phyloP scores from a whole-genome alignment of 2,113 vertebrate species.

The Penelope pileata region DNA sequence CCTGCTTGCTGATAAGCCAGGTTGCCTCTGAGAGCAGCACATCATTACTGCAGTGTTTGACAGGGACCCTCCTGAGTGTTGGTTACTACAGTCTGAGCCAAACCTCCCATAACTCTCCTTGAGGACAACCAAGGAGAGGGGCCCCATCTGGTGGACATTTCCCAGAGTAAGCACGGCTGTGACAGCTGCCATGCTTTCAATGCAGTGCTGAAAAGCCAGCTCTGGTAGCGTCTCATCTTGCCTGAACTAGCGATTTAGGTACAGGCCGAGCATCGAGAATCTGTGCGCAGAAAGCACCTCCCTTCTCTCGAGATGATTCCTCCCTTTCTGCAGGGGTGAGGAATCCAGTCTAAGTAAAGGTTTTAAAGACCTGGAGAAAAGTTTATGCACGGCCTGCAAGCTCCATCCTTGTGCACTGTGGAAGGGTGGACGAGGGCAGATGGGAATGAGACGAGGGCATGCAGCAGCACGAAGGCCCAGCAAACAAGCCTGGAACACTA shows the following conservation, averaged over 20 bases:
- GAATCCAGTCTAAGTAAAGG: background rate
- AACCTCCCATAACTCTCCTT: background rate
- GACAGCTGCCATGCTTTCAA: background rate
- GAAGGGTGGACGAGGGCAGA: accelerated
- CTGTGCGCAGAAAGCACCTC: accelerated
- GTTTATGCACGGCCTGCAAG: accelerated
- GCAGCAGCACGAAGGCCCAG: accelerated
- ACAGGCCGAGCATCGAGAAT: background rate
- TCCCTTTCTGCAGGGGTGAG: background rate
- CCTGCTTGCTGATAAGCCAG: background rate
- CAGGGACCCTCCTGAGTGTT: background rate
- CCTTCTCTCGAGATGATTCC: background rate
- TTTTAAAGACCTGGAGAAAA: background rate
- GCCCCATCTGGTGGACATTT: conserved; percentile 43
- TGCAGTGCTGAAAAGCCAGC: background rate
- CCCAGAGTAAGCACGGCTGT: background rate
- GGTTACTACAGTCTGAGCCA: background rate
- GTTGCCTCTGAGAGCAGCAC: background rate
- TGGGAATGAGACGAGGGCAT: background rate
- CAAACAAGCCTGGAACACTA: background rate
- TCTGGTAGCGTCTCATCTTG: accelerated
- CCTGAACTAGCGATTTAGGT: background rate
- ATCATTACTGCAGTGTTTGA: background rate
- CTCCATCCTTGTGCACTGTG: background rate
- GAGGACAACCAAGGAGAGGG: background rate